Evolutionary conservation across 2,113 vertebrate genomes (phyloP).

Genomic region (Sialia sialis): DNA sequence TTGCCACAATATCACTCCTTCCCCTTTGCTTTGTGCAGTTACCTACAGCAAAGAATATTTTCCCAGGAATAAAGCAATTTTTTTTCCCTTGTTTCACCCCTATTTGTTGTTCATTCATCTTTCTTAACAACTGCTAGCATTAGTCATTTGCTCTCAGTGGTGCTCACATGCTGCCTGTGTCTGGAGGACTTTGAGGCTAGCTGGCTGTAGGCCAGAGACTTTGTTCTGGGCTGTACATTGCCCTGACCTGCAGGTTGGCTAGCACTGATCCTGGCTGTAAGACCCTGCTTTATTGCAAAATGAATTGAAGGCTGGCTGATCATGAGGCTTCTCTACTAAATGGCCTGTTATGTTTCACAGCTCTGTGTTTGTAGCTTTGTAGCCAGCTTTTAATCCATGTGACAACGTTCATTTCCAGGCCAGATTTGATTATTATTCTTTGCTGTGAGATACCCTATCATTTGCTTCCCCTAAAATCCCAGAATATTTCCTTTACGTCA

Average conservation of each 20-base stretch:
- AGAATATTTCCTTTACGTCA: conserved; percentile 52
- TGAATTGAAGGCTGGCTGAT: accelerated
- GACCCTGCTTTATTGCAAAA: neutral
- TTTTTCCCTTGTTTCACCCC: neutral
- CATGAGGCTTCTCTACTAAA: neutral
- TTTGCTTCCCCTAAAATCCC: conserved; percentile 41
- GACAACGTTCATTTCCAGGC: conserved; percentile 31
- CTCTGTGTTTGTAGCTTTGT: conserved; percentile 21
- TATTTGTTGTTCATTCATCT: neutral
- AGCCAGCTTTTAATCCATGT: conserved; percentile 5
- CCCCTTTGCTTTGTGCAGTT: neutral
- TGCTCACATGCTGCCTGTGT: neutral
- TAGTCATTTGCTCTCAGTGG: neutral
- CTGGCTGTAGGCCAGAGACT: neutral
- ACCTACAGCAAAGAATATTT: neutral
- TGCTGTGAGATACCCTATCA: conserved; percentile 28
- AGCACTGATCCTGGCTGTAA: neutral
- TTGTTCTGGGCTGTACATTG: neutral
- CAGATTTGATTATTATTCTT: conserved; percentile 55
- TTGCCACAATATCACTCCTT: neutral
- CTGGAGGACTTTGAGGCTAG: neutral
- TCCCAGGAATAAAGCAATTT: neutral
- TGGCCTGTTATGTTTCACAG: neutral
- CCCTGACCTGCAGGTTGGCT: neutral
- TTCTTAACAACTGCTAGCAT: neutral